These are phyloP conservation scores for Phymatocera aterrima DNA, from an alignment of 2,888 invertebrate species.

Conservation along the genomic window DNA sequence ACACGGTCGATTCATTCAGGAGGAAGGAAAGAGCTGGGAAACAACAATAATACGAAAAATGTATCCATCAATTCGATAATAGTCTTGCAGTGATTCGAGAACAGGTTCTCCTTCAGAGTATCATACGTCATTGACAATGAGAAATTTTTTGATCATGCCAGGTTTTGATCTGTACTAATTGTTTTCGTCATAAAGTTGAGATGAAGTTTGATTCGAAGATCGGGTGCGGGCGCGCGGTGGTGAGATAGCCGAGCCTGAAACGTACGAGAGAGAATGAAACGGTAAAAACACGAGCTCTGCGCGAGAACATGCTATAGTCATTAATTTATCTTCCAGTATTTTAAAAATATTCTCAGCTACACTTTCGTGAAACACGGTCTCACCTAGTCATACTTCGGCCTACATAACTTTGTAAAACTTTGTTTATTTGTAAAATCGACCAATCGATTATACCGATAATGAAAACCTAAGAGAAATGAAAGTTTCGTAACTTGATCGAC, in stretches of 20 bases:
- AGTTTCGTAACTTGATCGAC: too few species aligned
- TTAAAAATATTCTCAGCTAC: background rate
- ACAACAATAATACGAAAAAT: too few species aligned
- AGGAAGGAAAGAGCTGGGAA: too few species aligned
- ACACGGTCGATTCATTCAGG: background rate
- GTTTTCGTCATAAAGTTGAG: background rate
- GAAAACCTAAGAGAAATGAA: too few species aligned
- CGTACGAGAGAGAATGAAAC: background rate
- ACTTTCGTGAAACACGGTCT: background rate
- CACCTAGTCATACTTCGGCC: conserved; percentile 52
- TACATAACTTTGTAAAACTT: too few species aligned
- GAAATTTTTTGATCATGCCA: background rate
- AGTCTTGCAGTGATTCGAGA: background rate
- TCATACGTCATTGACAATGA: too few species aligned
- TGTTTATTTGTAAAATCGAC: too few species aligned
- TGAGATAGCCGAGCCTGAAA: background rate
- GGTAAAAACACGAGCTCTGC: background rate
- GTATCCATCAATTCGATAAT: too few species aligned
- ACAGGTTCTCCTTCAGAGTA: too few species aligned
- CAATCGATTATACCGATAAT: too few species aligned
- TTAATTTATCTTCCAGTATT: background rate
- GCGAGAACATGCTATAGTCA: background rate
- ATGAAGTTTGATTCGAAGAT: background rate
- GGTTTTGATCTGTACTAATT: background rate
- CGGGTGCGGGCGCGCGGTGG: background rate